These are phyloP conservation scores for Pelagia noctiluca DNA, from an alignment of 30 jellyfish, hydroid and myxozoan genomes.

Conservation along the genomic window DNA sequence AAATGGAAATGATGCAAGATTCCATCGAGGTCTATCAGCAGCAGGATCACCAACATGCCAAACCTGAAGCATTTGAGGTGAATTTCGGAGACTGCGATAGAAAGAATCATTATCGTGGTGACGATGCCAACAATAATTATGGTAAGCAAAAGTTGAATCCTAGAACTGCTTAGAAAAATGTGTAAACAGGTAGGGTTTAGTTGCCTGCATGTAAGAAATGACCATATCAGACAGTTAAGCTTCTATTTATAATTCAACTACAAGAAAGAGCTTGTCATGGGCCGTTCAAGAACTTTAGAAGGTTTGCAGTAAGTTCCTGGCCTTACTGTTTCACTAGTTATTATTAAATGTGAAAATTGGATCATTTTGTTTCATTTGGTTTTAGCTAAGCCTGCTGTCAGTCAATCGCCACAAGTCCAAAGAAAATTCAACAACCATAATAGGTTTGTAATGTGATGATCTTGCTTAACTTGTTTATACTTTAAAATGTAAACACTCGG, in stretches of 20 bases:
- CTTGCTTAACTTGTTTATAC: too few relatives aligned
- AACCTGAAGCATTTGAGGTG: constrained; percentile 64
- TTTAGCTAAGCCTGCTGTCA: constrained; percentile 46
- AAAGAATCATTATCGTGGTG: neutral
- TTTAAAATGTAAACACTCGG: too few relatives aligned
- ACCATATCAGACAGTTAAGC: too few relatives aligned
- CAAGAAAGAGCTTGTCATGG: too few relatives aligned
- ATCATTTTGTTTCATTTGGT: neutral
- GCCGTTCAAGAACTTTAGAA: too few relatives aligned
- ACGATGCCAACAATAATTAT: constrained; percentile 57
- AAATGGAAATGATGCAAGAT: constrained; percentile 32
- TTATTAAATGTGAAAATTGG: neutral
- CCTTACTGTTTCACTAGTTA: too few relatives aligned
- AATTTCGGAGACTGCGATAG: constrained; percentile 66
- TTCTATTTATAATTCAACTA: too few relatives aligned
- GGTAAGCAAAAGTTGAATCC: constrained; percentile 15
- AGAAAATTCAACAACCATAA: too few relatives aligned
- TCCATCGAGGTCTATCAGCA: neutral
- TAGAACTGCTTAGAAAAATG: neutral
- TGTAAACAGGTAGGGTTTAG: neutral
- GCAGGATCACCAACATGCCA: neutral
- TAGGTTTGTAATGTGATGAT: too few relatives aligned
- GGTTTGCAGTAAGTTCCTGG: too few relatives aligned
- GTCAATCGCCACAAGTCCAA: constrained; percentile 55
- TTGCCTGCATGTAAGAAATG: neutral